Conservation (phyloP, 2,888 invertebrate genomes). For the Aradus depressus region DNA sequence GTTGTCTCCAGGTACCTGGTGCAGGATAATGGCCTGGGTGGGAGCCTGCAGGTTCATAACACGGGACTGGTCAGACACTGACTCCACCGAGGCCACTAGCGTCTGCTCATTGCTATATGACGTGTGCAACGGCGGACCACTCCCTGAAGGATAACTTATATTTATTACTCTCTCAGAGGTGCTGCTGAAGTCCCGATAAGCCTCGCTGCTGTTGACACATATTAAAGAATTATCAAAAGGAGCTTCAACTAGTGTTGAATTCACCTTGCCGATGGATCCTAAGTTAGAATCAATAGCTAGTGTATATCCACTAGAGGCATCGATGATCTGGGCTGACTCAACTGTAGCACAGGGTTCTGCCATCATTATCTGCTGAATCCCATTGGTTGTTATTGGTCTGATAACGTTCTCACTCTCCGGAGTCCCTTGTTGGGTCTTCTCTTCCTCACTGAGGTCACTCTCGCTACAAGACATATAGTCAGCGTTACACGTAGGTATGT, state of each 20-base stretch:
- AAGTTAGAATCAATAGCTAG: too few relatives aligned
- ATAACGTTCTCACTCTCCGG: too few relatives aligned
- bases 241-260: conserved; percentile 12
- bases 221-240: conserved; percentile 1
- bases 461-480: conserved; percentile 67
- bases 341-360: too few relatives aligned
- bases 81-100: conserved; percentile 8
- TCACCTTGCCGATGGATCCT: too few relatives aligned
- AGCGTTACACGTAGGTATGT: conserved; percentile 52
- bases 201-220: conserved; percentile 9
- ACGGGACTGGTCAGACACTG: neutral
- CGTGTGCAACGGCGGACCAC: neutral
- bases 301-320: too few relatives aligned
- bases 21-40: conserved; percentile 56
- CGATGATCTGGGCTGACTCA: too few relatives aligned
- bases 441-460: conserved; percentile 53
- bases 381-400: too few relatives aligned
- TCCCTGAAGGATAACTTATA: conserved; percentile 6
- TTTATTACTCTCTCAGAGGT: conserved; percentile 5
- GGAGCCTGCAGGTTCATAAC: conserved; percentile 5
- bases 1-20: conserved; percentile 49
- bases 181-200: conserved; percentile 9
- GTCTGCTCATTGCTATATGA: conserved; percentile 9
- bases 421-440: conserved; percentile 24
- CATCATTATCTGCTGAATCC: too few relatives aligned